Evolutionary conservation across 2,888 invertebrate species (phyloP).

Genomic region (Mythimna loreyi): DNA sequence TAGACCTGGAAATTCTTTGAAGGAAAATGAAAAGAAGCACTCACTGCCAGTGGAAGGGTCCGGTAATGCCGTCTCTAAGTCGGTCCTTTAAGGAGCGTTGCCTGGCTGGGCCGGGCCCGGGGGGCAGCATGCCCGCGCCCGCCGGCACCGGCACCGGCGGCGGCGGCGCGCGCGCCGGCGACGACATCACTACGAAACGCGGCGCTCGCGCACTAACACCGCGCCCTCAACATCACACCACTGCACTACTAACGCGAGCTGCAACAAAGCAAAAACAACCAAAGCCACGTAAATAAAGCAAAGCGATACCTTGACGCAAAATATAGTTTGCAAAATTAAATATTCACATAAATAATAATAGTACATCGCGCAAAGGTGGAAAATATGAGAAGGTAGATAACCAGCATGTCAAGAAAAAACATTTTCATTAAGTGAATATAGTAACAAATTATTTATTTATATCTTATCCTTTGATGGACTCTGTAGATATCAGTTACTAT

Average conservation of each 20-base stretch:
- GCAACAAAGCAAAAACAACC: constrained; percentile 87
- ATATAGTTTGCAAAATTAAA: constrained; percentile 62
- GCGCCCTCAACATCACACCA: constrained; percentile 81
- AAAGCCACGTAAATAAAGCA: constrained; percentile 89
- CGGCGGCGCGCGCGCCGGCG: constrained; percentile 83
- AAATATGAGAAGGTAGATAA: constrained; percentile 5
- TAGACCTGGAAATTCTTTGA: constrained; percentile 46
- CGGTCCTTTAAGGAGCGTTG: constrained; percentile 95
- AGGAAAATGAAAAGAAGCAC: constrained; percentile 78
- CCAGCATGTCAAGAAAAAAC: constrained; percentile 18
- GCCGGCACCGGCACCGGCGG: constrained; percentile 78
- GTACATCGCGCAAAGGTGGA: constrained; percentile 54
- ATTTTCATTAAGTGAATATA: not conserved
- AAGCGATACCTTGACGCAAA: constrained; percentile 74
- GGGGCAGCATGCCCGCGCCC: constrained; percentile 86
- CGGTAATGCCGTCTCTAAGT: constrained; percentile 94
- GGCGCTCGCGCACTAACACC: constrained; percentile 74
- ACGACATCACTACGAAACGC: constrained; percentile 77
- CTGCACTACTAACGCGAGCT: constrained; percentile 86
- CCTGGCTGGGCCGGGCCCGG: constrained; percentile 91
- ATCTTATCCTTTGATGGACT: not conserved
- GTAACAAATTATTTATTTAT: constrained; percentile 1
- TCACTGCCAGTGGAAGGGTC: constrained; percentile 96
- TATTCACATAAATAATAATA: constrained; percentile 63
- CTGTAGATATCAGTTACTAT: not conserved